A percentile compares a stretch with the other conserved stretches of the same genome.
phyloP scores from a whole-genome alignment of 1,140 invertebrate species.

The Cydia strobilella region DNA sequence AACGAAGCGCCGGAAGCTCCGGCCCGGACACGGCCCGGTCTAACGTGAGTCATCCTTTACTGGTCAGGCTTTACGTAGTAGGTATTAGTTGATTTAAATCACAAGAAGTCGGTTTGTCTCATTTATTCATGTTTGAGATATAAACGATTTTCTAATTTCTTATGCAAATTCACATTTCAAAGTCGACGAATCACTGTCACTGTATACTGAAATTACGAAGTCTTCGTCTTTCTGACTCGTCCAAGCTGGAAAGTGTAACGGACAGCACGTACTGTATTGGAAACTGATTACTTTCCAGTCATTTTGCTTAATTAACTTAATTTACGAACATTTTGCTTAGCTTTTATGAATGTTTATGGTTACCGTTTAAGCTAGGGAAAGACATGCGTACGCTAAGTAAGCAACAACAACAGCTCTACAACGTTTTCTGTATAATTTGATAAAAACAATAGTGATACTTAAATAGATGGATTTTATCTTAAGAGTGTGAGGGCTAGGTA shows the following conservation, averaged over 20 bases:
- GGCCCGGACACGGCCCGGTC: too few species aligned
- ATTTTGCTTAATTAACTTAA: constrained; percentile 9
- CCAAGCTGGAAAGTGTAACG: neutral
- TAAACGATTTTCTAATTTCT: neutral
- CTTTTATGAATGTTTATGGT: constrained; percentile 7
- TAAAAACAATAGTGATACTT: too few species aligned
- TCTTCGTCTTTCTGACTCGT: neutral
- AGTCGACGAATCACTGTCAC: neutral
- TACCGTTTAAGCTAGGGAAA: neutral
- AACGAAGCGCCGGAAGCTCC: too few species aligned
- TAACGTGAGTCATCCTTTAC: too few species aligned
- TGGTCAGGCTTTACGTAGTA: too few species aligned
- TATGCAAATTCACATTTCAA: neutral
- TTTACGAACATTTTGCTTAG: constrained; percentile 13
- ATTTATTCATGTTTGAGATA: neutral
- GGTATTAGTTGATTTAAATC: too few species aligned
- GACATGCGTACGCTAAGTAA: neutral
- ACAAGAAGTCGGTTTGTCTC: too few species aligned
- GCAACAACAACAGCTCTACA: too few species aligned
- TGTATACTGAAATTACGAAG: neutral
- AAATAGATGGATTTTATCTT: too few species aligned
- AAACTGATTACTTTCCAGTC: constrained; percentile 3
- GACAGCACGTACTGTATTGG: neutral
- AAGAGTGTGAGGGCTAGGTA: too few species aligned
- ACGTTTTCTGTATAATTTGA: too few species aligned